phyloP scores from a whole-genome alignment of 2,797 vertebrate genomes.

The Pseudochromis fuscus region DNA sequence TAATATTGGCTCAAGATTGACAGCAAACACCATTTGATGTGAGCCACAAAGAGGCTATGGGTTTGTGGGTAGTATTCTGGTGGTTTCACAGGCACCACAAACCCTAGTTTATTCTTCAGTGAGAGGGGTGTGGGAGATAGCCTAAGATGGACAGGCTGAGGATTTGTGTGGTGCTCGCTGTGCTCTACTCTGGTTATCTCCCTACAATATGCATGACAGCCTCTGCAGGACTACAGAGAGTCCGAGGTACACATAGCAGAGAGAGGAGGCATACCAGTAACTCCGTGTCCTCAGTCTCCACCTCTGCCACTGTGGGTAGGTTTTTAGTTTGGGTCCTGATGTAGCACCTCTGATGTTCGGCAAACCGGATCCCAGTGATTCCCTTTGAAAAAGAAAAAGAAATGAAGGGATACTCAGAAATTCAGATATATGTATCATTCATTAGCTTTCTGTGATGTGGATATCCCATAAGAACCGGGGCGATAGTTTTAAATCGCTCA shows the following conservation, averaged over 20 bases:
- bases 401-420: conserved; percentile 62
- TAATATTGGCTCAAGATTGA: conserved; percentile 88
- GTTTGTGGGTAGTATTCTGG: conserved; percentile 82
- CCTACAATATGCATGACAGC: conserved; percentile 79
- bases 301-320: conserved; percentile 87
- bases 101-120: conserved; percentile 82
- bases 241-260: conserved; percentile 48
- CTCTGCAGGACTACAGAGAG: conserved; percentile 64
- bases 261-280: conserved; percentile 78
- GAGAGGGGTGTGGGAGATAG: conserved; percentile 69
- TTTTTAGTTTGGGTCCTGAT: conserved; percentile 94
- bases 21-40: conserved; percentile 88
- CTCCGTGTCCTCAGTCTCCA: conserved; percentile 83
- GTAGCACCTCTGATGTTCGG: conserved; percentile 97
- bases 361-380: conserved; percentile 95
- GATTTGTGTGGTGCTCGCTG: conserved; percentile 66
- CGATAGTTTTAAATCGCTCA: conserved; percentile 65
- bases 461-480: conserved; percentile 55
- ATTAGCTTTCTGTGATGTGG: conserved; percentile 71
- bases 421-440: conserved; percentile 79
- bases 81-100: conserved; percentile 80
- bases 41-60: conserved; percentile 84
- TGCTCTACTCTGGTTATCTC: conserved; percentile 74
- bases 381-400: conserved; percentile 86
- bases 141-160: conserved; percentile 76